Percentiles rank a stretch among this genome's conserved stretches.
These are phyloP conservation scores for cattle (Bos taurus) DNA, from an alignment of 2,113 vertebrate species.

Conservation along the genomic window DNA sequence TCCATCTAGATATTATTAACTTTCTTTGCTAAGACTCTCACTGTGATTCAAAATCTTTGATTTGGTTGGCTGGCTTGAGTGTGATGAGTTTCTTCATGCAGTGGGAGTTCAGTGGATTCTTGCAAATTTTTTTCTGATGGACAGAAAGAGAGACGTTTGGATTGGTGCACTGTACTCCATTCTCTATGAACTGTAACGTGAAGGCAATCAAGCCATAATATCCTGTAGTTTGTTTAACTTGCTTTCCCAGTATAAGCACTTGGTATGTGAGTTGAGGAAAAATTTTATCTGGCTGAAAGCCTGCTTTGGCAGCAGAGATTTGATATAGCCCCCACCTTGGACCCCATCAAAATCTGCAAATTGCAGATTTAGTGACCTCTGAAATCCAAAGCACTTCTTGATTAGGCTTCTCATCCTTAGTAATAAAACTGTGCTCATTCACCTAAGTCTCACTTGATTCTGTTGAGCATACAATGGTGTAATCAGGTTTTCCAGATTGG, in stretches of 20 bases:
- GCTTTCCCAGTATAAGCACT: background rate
- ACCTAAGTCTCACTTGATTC: conserved; percentile 35
- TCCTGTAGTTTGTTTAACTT: conserved; percentile 3
- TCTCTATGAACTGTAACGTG: background rate
- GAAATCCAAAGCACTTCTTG: conserved; percentile 29
- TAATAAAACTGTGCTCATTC: conserved; percentile 48
- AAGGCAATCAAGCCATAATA: background rate
- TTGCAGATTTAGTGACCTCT: conserved; percentile 37
- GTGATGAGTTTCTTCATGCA: background rate
- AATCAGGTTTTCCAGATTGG: conserved; percentile 25
- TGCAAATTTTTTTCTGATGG: background rate
- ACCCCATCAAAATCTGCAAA: conserved; percentile 23
- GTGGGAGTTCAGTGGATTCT: background rate
- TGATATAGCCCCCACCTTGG: background rate
- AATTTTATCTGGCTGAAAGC: background rate
- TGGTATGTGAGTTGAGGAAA: background rate
- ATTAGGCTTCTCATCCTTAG: conserved; percentile 35
- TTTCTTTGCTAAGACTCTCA: background rate
- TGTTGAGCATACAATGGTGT: conserved; percentile 45
- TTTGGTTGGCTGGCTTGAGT: background rate
- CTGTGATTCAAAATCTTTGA: background rate
- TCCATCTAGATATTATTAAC: background rate
- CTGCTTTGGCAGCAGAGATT: background rate
- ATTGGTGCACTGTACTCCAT: background rate
- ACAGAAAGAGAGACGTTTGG: background rate